These are phyloP conservation scores for Astur gentilis DNA, from an alignment of 2,113 vertebrate species.

Conservation along the genomic window DNA sequence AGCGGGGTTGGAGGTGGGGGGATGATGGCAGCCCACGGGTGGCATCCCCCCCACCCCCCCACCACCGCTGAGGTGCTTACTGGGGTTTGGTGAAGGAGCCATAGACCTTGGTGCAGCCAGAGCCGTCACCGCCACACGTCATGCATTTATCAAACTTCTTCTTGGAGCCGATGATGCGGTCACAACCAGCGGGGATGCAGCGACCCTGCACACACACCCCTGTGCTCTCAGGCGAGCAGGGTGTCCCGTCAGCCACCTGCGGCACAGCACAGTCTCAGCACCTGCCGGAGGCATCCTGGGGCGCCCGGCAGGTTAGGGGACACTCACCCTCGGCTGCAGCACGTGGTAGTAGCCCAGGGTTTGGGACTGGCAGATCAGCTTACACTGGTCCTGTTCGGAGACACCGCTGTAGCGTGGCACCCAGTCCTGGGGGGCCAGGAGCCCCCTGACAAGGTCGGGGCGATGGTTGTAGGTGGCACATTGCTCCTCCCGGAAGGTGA, in stretches of 20 bases:
- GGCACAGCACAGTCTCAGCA: not conserved
- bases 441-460: slow-evolving; percentile 58
- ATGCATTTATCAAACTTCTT: slow-evolving; percentile 77
- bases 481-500: slow-evolving; percentile 73
- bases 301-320: rapidly evolving
- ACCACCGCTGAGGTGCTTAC: not conserved
- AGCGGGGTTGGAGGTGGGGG: no score
- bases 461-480: slow-evolving; percentile 71
- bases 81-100: slow-evolving; percentile 69
- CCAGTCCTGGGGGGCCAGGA: slow-evolving; percentile 70
- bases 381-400: slow-evolving; percentile 65
- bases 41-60: no score
- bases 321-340: slow-evolving; percentile 65
- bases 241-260: slow-evolving; percentile 72
- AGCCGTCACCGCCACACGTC: slow-evolving; percentile 69
- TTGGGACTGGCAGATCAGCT: slow-evolving; percentile 71
- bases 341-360: slow-evolving; percentile 71
- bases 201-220: slow-evolving; percentile 75
- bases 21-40: no score
- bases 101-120: slow-evolving; percentile 60
- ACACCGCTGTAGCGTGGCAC: slow-evolving; percentile 68
- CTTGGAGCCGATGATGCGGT: slow-evolving; percentile 71
- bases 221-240: slow-evolving; percentile 66
- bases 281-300: rapidly evolving
- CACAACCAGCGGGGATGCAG: slow-evolving; percentile 72